Percentiles rank a stretch among this genome's conserved stretches.
These are phyloP conservation scores for Lateolabrax maculatus DNA, from an alignment of 2,797 vertebrate species.

Conservation along the genomic window DNA sequence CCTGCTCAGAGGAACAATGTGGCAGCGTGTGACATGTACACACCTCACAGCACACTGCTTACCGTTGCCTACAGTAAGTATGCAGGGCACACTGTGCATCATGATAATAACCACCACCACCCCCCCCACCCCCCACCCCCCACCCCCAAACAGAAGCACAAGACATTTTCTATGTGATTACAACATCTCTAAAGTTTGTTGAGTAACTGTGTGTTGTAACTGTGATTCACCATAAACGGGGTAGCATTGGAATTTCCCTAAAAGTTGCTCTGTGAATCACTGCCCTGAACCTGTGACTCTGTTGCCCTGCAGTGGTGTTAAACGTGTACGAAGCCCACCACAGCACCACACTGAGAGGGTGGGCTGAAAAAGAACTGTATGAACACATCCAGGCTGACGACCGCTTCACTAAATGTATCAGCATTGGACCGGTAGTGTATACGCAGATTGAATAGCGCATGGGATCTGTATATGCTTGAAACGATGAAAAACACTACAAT, in stretches of 20 bases:
- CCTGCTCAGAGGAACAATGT: conserved; percentile 92
- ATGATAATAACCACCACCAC: background rate
- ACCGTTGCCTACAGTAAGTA: conserved; percentile 74
- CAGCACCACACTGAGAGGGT: conserved; percentile 84
- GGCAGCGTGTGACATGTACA: conserved; percentile 91
- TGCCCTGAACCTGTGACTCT: conserved; percentile 6
- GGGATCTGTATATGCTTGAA: background rate
- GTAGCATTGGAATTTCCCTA: background rate
- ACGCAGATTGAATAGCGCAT: background rate
- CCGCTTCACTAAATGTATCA: conserved; percentile 94
- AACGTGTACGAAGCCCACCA: conserved; percentile 94
- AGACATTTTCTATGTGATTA: background rate
- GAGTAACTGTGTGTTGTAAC: background rate
- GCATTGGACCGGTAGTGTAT: conserved; percentile 91
- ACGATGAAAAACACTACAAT: background rate
- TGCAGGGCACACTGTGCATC: background rate
- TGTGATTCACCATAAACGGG: background rate
- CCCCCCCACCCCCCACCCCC: too few relatives aligned
- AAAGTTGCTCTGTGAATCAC: background rate
- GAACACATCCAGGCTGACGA: conserved; percentile 95
- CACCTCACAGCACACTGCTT: conserved; percentile 92
- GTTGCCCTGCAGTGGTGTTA: conserved; percentile 78
- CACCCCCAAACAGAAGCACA: too few relatives aligned
- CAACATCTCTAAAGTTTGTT: background rate
- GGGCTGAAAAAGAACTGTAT: conserved; percentile 87